Percentiles rank a stretch among this genome's conserved stretches.
These are phyloP conservation scores for Brachynemurus nebulosus DNA, from an alignment of 2,888 invertebrate species.

Conservation along the genomic window DNA sequence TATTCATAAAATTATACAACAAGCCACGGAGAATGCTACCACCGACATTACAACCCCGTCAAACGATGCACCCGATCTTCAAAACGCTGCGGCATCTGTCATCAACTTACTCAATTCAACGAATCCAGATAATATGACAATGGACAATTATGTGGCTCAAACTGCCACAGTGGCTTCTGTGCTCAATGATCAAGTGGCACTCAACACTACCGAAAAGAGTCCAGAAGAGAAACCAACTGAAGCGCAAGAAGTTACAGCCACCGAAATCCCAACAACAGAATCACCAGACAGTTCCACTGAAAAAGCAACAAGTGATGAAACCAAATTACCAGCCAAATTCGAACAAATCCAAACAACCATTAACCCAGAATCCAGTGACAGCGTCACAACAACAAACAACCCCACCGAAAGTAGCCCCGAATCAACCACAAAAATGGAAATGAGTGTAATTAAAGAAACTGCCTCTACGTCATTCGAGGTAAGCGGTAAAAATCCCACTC, in stretches of 20 bases:
- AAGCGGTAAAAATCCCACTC: conserved; percentile 11
- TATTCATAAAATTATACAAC: background rate
- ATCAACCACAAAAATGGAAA: conserved; percentile 17
- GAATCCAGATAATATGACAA: background rate
- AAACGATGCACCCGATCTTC: background rate
- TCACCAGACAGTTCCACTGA: background rate
- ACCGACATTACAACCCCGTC: background rate
- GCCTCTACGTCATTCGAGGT: background rate
- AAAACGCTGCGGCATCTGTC: background rate
- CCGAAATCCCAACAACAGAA: conserved; percentile 1
- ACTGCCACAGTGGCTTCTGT: background rate
- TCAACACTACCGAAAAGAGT: background rate
- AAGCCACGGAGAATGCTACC: background rate
- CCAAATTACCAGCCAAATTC: conserved; percentile 8
- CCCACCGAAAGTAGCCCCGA: background rate
- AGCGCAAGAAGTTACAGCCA: conserved; percentile 9
- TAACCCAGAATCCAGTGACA: background rate
- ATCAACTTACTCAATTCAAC: background rate
- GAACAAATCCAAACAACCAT: background rate
- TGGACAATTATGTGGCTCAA: background rate
- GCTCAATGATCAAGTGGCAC: background rate
- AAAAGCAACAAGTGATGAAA: conserved; percentile 4
- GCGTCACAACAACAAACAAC: background rate
- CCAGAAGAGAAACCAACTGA: too few species aligned
- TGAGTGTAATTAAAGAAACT: conserved; percentile 1